Evolutionary conservation across 37 sponge, comb jelly and placozoan genomes (phyloP), one percentile per base, ranked within the genome.

Genomic region (Halichondria panicea): DNA sequence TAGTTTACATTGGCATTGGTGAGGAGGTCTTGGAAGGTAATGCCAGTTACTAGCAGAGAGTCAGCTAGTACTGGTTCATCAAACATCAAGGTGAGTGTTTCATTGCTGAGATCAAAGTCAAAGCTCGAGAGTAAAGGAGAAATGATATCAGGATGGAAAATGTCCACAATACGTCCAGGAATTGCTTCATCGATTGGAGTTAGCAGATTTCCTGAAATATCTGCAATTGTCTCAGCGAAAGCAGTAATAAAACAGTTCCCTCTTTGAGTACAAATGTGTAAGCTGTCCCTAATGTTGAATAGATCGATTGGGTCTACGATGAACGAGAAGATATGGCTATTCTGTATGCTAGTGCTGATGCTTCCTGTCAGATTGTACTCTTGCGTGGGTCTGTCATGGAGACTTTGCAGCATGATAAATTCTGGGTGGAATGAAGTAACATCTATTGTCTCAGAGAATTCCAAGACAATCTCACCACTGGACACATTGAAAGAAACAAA

Each of bases 221-320:
- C 96, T 55, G n/a, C 63, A 4, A 88, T 69, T 0, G 90, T 28
- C 4, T 66, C 59, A 1, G 24, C 35, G 13, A 79, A 70, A 33
- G 70, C 66, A 28, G 70, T 61, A 9, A 92, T 81, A 63, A 92
- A 95, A 66, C 96, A 95, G 32, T 92, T 85, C 1, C 93, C 93
- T 62, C 92, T 55, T 55, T 85, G 83, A 7, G 82, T 81, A 74
- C 96, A 95, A 15, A 95, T 37, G 63, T 85, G 78, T 5, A 36
- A 68, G 32, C 73, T 41, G 13, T 74, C 62, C 60, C 89, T 88
- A 1, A 95, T 43, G 3, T 56, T 52, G 63, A 89, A 55, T 3
- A 92, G 66, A 48, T 95, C 96, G n/a, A 27, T 43, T 4, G 40
- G 39, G 37, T 54, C 58, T 34, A 95, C 57, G 7, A 25, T 22